phyloP scores from a whole-genome alignment of 2,888 invertebrate genomes.

The Phengaris arion region DNA sequence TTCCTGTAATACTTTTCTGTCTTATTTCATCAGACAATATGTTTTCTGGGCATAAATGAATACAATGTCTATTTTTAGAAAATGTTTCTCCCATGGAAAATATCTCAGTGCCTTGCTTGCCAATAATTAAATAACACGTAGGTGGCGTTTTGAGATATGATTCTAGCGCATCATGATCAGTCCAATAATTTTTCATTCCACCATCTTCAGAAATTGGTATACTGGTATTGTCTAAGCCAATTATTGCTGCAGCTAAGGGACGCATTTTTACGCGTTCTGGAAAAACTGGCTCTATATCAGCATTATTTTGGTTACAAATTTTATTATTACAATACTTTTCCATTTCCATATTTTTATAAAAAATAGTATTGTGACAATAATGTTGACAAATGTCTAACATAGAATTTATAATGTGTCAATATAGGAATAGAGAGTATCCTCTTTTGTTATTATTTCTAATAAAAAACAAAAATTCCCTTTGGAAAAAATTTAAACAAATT shows the following conservation, averaged over 20 bases:
- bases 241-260: slow-evolving; percentile 56
- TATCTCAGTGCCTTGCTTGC: slow-evolving; percentile 79
- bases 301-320: slow-evolving; percentile 48
- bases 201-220: slow-evolving; percentile 48
- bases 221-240: slow-evolving; percentile 63
- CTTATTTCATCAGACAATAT: slow-evolving; percentile 79
- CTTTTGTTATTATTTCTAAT: not conserved
- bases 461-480: too few species aligned
- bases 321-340: slow-evolving; percentile 24
- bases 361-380: not conserved
- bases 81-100: slow-evolving; percentile 76
- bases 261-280: slow-evolving; percentile 37
- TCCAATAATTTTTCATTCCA: slow-evolving; percentile 60
- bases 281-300: slow-evolving; percentile 38
- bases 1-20: slow-evolving; percentile 76
- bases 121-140: slow-evolving; percentile 78
- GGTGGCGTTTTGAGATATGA: slow-evolving; percentile 73
- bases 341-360: not conserved
- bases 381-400: slow-evolving; percentile 1
- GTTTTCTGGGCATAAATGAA: slow-evolving; percentile 78
- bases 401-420: not conserved
- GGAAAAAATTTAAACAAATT: too few species aligned
- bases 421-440: not conserved
- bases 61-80: slow-evolving; percentile 77
- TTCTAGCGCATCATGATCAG: slow-evolving; percentile 74